Conservation (phyloP, 2,888 invertebrate species). For the Sarcophaga caerulescens region DNA sequence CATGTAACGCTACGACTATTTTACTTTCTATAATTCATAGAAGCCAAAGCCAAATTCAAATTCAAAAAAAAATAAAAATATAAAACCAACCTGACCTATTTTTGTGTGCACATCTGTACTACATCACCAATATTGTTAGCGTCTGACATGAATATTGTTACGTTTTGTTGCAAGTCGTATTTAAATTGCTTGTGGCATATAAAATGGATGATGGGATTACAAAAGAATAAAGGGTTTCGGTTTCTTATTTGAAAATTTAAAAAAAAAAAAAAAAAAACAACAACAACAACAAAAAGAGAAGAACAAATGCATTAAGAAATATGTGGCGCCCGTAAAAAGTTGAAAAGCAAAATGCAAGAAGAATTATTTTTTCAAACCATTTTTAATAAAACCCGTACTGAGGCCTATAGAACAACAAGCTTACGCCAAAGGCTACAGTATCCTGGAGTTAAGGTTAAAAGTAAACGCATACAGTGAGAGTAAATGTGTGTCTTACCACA, state of each 20-base stretch:
- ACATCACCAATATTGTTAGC: background rate
- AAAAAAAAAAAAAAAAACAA: background rate
- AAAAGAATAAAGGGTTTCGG: constrained; percentile 69
- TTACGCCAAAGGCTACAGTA: constrained; percentile 7
- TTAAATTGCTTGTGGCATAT: constrained; percentile 67
- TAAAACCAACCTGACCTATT: background rate
- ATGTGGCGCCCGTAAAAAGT: constrained; percentile 66
- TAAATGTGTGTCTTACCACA: background rate
- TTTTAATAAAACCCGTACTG: background rate
- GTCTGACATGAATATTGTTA: constrained; percentile 34
- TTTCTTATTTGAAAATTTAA: background rate
- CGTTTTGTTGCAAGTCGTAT: constrained; percentile 42
- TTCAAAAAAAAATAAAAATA: no score
- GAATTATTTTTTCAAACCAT: constrained; percentile 9
- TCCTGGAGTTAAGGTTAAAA: background rate
- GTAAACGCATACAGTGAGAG: constrained; percentile 18
- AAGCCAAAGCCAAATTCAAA: no score
- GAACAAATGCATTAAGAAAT: constrained; percentile 42
- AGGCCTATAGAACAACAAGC: background rate
- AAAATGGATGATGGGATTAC: constrained; percentile 72
- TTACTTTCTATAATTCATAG: no score
- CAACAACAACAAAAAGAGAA: background rate
- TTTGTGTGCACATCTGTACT: constrained; percentile 18
- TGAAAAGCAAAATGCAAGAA: constrained; percentile 39
- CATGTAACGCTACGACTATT: no score